phyloP scores from a whole-genome alignment of 2,888 invertebrate species.

The Nomada goodeniana region DNA sequence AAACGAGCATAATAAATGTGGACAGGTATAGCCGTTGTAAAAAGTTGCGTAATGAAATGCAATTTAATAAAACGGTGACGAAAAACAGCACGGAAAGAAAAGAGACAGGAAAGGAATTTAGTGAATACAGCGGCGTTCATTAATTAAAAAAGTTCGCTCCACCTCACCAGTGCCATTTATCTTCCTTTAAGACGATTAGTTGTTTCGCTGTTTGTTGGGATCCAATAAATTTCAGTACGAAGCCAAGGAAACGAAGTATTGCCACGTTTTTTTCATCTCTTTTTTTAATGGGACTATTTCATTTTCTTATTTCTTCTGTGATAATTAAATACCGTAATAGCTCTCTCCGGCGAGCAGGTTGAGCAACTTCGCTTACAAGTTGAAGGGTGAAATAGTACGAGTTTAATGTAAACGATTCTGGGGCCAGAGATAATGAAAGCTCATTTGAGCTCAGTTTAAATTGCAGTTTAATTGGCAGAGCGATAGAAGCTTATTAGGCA shows the following conservation, averaged over 20 bases:
- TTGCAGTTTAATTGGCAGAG: too few relatives aligned
- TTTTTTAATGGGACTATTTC: not conserved
- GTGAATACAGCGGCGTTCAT: conserved; percentile 18
- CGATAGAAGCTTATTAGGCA: too few relatives aligned
- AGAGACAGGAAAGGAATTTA: conserved; percentile 14
- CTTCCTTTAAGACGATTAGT: conserved; percentile 26
- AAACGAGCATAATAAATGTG: conserved; percentile 33
- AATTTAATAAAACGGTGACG: conserved; percentile 10
- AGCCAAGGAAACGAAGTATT: not conserved
- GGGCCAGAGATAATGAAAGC: too few relatives aligned
- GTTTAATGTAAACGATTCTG: too few relatives aligned
- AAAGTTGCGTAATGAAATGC: conserved; percentile 49
- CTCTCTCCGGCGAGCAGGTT: too few relatives aligned
- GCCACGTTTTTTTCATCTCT: not conserved
- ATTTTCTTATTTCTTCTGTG: not conserved
- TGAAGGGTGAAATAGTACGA: too few relatives aligned
- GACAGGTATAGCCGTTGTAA: conserved; percentile 30
- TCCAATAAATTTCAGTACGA: not conserved
- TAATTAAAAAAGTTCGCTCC: conserved; percentile 40
- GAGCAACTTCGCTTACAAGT: too few relatives aligned
- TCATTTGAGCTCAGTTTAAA: too few relatives aligned
- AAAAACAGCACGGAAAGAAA: too few relatives aligned
- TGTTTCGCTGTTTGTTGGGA: conserved; percentile 13
- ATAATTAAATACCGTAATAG: not conserved
- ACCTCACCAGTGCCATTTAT: conserved; percentile 1